These are phyloP conservation scores for Natrix natrix DNA, from an alignment of 2,797 vertebrate species.

Conservation along the genomic window DNA sequence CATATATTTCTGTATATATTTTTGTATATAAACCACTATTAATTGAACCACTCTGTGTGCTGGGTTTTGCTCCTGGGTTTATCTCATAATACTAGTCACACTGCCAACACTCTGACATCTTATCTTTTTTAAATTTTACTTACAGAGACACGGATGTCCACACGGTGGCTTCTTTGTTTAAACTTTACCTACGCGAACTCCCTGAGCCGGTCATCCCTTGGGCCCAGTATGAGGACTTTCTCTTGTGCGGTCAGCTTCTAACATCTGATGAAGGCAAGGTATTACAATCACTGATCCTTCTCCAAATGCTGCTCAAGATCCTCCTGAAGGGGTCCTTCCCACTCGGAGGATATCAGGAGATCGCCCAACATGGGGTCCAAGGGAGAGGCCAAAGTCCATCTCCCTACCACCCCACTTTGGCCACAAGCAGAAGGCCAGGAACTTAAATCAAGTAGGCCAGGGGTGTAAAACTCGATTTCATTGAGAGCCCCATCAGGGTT, in stretches of 20 bases:
- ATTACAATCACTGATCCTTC: neutral
- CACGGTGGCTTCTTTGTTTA: constrained; percentile 94
- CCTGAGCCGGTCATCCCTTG: constrained; percentile 92
- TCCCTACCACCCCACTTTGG: neutral
- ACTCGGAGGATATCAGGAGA: neutral
- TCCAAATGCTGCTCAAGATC: neutral
- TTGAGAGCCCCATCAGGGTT: no score
- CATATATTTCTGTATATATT: no score
- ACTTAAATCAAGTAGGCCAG: neutral
- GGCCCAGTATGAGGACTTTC: constrained; percentile 90
- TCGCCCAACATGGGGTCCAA: neutral
- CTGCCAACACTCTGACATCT: no score
- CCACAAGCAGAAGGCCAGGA: neutral
- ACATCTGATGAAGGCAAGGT: constrained; percentile 76
- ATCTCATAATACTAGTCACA: no score
- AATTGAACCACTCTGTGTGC: no score
- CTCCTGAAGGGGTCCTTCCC: neutral
- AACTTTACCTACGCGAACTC: constrained; percentile 94
- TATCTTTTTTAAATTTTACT: neutral
- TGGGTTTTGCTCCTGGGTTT: no score
- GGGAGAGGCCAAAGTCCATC: neutral
- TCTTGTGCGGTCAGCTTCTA: constrained; percentile 81
- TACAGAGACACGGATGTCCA: constrained; percentile 95
- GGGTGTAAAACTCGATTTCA: no score
- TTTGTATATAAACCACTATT: no score